These are phyloP conservation scores for Neoseiulus cucumeris DNA, from an alignment of 1,140 invertebrate species.

Conservation along the genomic window DNA sequence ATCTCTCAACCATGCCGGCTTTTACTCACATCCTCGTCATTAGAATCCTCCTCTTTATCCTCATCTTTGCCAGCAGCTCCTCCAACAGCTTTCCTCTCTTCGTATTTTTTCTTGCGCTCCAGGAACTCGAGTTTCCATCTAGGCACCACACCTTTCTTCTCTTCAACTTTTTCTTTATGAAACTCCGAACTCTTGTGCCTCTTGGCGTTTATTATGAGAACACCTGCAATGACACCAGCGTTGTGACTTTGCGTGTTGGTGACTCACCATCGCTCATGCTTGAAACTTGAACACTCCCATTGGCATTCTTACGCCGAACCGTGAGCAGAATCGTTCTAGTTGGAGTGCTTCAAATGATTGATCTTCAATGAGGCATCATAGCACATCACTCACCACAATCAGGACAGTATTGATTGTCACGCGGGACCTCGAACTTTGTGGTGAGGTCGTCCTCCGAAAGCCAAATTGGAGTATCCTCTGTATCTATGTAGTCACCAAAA, in stretches of 20 bases:
- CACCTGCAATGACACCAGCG: not conserved
- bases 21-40: too few species aligned
- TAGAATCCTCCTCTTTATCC: not conserved
- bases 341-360: too few species aligned
- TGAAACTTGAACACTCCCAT: too few species aligned
- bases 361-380: not conserved
- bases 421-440: conserved; percentile 8
- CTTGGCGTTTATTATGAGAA: conserved; percentile 1
- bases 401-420: conserved; percentile 1
- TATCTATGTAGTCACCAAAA: conserved; percentile 9
- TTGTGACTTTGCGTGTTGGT: too few species aligned
- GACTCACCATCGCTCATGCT: too few species aligned
- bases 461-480: conserved; percentile 1
- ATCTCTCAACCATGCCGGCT: too few species aligned
- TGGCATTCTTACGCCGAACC: too few species aligned
- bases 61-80: not conserved
- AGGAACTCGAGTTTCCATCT: conserved; percentile 8
- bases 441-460: not conserved
- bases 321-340: too few species aligned
- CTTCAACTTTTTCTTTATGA: not conserved
- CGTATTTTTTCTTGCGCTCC: conserved; percentile 7
- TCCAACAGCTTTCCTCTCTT: not conserved
- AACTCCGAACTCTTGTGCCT: not conserved
- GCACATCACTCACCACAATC: not conserved
- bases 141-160: not conserved